Evolutionary conservation across 2,888 invertebrate species (phyloP), one percentile per base, ranked within the genome.

Genomic region (Xylocampa areola): DNA sequence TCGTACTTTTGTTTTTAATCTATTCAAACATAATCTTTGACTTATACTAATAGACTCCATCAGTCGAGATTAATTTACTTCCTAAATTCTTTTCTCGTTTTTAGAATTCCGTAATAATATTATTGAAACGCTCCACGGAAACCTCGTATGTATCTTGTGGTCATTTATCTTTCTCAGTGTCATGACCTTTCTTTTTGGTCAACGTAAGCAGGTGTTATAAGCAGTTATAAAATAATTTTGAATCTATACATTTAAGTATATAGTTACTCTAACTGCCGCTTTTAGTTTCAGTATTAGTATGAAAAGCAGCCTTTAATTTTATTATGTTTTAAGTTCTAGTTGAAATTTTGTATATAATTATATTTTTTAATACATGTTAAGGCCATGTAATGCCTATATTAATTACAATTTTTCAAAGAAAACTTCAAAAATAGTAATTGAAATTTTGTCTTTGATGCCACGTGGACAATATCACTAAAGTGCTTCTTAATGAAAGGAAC

Each of bases 11-110:
- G 44, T 25, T 39, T 47, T 51, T 32, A 47, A 58, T 47, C 33
- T 35, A 43, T 43, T 70, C 53, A 33, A 41, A 53, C 44, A 51
- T 50, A 55, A 51, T 44, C 43, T 51, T 33, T 58, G 60, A 68
- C 64, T 48, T 16, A 33, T 40, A 65, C 51, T 52, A 58, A 73
- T 73, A 49, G 45, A 51, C 45, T 64, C 43, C 32, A 57, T 73
- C 47, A 60, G 45, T 21, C 6, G 36, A 71, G 53, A 68, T 60
- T 58, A 67, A 72, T 58, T 35, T 23, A 58, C 54, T 67, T 65
- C 65, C 70, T 45, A 64, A 59, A 58, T 49, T 45, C 2, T 52
- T 60, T 57, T 36, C 50, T 49, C 47, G 35, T 60, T 68, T 47
- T 11, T 40, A 39, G 11, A 67, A 58, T 35, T 49, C 25, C n/a